Evolutionary conservation across 2,888 invertebrate genomes (phyloP).

Genomic region (Heliothis peltigera): DNA sequence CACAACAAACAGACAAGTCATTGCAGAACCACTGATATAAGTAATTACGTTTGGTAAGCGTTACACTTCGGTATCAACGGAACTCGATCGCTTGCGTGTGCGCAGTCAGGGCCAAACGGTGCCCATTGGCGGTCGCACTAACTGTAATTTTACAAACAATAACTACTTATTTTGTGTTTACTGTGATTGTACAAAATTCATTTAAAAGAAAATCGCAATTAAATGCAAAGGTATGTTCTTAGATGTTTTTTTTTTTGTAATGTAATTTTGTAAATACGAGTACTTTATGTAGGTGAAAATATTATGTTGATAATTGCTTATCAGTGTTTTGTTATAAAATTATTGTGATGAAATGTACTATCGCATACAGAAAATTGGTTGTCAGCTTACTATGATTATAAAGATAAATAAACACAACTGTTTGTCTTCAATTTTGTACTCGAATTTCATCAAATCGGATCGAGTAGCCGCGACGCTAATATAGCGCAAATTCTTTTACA

Average conservation of each 20-base stretch:
- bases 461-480: too few species aligned
- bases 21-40: constrained; percentile 8
- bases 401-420: too few species aligned
- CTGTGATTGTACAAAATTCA: constrained; percentile 18
- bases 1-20: constrained; percentile 4
- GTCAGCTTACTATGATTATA: too few species aligned
- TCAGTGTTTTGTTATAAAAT: constrained; percentile 4
- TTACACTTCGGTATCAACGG: constrained; percentile 30
- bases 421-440: too few species aligned
- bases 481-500: too few species aligned
- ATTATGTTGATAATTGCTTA: constrained; percentile 14
- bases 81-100: constrained; percentile 44
- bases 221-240: constrained; percentile 26
- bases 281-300: constrained; percentile 13
- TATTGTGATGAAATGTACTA: neutral
- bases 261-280: neutral
- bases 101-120: constrained; percentile 68
- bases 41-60: constrained; percentile 29
- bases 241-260: neutral
- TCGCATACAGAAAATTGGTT: neutral
- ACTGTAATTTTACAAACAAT: constrained; percentile 1
- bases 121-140: constrained; percentile 48
- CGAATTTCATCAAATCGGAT: too few species aligned
- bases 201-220: neutral
- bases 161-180: constrained; percentile 5